Percentiles rank a stretch among this genome's conserved stretches.
phyloP scores from a whole-genome alignment of 2,797 vertebrate genomes.

The Graptemys geographica region DNA sequence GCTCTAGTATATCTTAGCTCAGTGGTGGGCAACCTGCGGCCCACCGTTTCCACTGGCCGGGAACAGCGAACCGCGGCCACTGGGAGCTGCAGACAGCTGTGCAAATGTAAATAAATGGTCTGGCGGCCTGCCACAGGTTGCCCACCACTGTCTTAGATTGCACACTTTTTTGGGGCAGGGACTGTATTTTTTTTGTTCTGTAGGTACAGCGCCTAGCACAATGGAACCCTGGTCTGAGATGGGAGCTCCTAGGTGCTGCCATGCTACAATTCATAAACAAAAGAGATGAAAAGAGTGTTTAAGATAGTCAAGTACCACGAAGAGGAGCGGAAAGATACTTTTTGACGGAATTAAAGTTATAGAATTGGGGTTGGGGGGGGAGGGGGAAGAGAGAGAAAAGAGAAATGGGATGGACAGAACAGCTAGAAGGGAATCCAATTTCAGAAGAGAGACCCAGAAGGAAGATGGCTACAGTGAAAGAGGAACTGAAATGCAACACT shows the following conservation, averaged over 20 bases:
- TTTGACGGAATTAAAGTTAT: neutral
- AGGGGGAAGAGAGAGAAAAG: slow-evolving; percentile 13
- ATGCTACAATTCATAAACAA: neutral
- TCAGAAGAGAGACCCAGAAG: slow-evolving; percentile 22
- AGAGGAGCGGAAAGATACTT: neutral
- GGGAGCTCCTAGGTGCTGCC: neutral
- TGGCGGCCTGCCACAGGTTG: too few relatives aligned
- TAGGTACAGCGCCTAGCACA: neutral
- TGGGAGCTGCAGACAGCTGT: too few relatives aligned
- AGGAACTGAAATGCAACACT: slow-evolving; percentile 13
- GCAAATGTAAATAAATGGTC: too few relatives aligned
- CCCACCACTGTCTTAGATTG: neutral
- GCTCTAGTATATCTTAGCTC: neutral
- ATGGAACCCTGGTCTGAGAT: neutral
- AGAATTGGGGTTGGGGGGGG: neutral
- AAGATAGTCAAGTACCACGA: slow-evolving; percentile 45
- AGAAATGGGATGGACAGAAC: slow-evolving; percentile 46
- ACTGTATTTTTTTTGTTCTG: neutral
- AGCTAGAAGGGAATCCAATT: slow-evolving; percentile 5
- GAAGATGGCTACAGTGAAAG: slow-evolving; percentile 11
- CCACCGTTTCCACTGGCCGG: too few relatives aligned
- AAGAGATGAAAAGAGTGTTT: neutral
- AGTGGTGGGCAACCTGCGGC: neutral
- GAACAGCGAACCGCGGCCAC: too few relatives aligned
- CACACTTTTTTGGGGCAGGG: neutral